phyloP scores from a whole-genome alignment of 2,888 invertebrate genomes.

The Arge pagana region DNA sequence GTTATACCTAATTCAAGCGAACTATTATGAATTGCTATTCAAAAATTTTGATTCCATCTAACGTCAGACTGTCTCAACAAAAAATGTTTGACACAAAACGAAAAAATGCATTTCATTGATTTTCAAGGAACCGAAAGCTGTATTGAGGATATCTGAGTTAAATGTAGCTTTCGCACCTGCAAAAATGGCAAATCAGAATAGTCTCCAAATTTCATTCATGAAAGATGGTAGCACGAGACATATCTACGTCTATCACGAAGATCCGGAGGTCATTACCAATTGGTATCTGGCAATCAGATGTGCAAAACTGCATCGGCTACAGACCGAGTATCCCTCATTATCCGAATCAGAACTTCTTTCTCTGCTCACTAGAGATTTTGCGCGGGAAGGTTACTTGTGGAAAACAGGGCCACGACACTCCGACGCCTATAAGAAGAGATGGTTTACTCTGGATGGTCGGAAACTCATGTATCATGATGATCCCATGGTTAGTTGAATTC shows the following conservation, averaged over 20 bases:
- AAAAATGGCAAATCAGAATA: conserved; percentile 79
- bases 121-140: conserved; percentile 78
- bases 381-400: conserved; percentile 85
- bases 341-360: conserved; percentile 73
- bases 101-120: too few species aligned
- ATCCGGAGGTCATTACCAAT: conserved; percentile 81
- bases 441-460: conserved; percentile 87
- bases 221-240: conserved; percentile 86
- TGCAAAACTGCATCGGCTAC: conserved; percentile 81
- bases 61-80: too few species aligned
- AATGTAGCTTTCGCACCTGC: conserved; percentile 84
- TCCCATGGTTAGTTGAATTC: conserved; percentile 63
- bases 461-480: conserved; percentile 94
- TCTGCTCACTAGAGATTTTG: conserved; percentile 80
- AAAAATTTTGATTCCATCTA: too few species aligned
- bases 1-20: too few species aligned
- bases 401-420: conserved; percentile 84
- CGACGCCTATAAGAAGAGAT: conserved; percentile 82
- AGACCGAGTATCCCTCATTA: conserved; percentile 82
- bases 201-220: conserved; percentile 83
- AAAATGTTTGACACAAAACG: too few species aligned
- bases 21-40: too few species aligned
- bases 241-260: conserved; percentile 85
- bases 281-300: conserved; percentile 86
- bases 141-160: conserved; percentile 78